Evolutionary conservation across 2,888 invertebrate species (phyloP), one percentile per base, ranked within the genome.

Genomic region (Caenorhabditis sulstoni): DNA sequence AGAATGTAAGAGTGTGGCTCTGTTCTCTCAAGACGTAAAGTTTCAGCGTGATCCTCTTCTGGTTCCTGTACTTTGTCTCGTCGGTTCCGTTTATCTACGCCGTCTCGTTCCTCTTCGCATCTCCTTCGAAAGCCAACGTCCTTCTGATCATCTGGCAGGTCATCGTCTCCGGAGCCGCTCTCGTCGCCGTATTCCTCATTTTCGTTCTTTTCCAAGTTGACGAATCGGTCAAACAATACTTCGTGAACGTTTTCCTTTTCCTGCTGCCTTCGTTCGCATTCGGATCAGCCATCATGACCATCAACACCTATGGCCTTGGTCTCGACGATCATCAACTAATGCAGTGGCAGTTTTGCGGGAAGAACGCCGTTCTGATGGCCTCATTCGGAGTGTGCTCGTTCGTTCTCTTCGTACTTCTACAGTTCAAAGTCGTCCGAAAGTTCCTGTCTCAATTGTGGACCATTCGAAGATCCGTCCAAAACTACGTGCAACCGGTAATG

Each of bases 81-180:
- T 81, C 79, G 9, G 78, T 87, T 22, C 87, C 89, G 1, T 85
- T 87, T 70, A 83, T 86, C 49, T 89, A 88, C 59, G 83, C 86
- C 11, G 79, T 82, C 11, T 87, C 87, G 0, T 88, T 86, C 74
- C 53, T 89, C 0, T 89, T 89, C 81, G 55, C 67, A 37, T 87
- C 87, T 1, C 78, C 84, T 22, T 84, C 84, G 0, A 84, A 84
- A 65, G 81, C 62, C 14, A 79, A 66, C 16, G 79, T 83, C 9
- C 65, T 83, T 12, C 62, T 88, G 22, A 59, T 86, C 18, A 80
- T 81, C 18, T 87, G 86, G 84, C 85, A 85, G 61, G 81, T 85
- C 9, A 65, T 86, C 11, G 77, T 85, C 11, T 71, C 81, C 3
- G 58, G 77, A 53, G 71, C 76, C 41, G 85, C 85, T 20, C 49